phyloP scores from a whole-genome alignment of 2,888 invertebrate genomes.

The Heliconius charithonia region DNA sequence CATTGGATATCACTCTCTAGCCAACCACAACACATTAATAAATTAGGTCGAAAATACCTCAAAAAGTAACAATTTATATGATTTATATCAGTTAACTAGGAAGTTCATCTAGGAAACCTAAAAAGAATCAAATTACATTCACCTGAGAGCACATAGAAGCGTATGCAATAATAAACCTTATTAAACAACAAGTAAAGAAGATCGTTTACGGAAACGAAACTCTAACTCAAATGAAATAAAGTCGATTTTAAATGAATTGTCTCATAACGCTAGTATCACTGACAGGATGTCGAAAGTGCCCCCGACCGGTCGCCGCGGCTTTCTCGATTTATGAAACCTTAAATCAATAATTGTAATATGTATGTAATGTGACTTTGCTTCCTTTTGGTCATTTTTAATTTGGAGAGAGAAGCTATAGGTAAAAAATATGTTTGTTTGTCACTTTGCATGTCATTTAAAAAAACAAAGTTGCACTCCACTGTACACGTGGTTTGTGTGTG shows the following conservation, averaged over 20 bases:
- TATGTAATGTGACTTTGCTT: not conserved
- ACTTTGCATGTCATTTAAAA: too few species aligned
- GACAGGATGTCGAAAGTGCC: slow-evolving; percentile 40
- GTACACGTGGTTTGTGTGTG: too few species aligned
- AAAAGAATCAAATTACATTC: slow-evolving; percentile 36
- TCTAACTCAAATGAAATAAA: not conserved
- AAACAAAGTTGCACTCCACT: too few species aligned
- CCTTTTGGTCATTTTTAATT: not conserved
- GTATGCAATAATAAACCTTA: slow-evolving; percentile 9
- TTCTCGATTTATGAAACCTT: slow-evolving; percentile 37
- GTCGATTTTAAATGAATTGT: slow-evolving; percentile 13
- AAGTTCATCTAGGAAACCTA: slow-evolving; percentile 35
- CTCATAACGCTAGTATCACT: not conserved
- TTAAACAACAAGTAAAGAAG: not conserved
- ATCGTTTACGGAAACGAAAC: not conserved
- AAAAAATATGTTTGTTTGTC: too few species aligned
- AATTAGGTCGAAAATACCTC: not conserved
- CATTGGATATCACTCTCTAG: too few species aligned
- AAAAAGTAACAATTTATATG: not conserved
- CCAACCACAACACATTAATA: too few species aligned
- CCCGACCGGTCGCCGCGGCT: slow-evolving; percentile 42
- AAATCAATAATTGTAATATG: slow-evolving; percentile 17
- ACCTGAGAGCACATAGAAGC: not conserved
- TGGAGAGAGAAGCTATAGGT: not conserved
- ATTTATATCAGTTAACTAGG: slow-evolving; percentile 30